These are phyloP conservation scores for Eurytoma adleriae DNA, from an alignment of 2,888 invertebrate genomes.

Conservation along the genomic window DNA sequence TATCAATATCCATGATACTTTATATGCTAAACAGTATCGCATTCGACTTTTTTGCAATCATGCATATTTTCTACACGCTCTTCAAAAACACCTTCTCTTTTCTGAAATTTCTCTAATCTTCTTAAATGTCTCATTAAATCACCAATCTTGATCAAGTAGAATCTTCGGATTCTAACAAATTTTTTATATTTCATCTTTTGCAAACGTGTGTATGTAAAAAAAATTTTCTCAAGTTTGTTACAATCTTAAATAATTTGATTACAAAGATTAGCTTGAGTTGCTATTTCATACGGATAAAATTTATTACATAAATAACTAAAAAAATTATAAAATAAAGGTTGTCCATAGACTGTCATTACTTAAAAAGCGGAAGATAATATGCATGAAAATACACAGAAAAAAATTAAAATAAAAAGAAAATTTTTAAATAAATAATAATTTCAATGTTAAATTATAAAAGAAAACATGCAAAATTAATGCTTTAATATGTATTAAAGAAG, in stretches of 20 bases:
- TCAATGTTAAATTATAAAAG: not conserved
- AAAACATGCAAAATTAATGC: constrained; percentile 26
- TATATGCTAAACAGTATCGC: constrained; percentile 55
- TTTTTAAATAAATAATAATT: not conserved
- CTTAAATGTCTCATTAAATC: constrained; percentile 38
- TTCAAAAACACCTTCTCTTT: constrained; percentile 55
- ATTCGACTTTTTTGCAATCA: constrained; percentile 51
- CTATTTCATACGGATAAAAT: not conserved
- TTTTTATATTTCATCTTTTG: constrained; percentile 39
- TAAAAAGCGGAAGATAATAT: constrained; percentile 58
- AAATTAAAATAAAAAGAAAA: constrained; percentile 40
- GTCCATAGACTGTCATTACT: constrained; percentile 41
- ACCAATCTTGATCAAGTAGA: constrained; percentile 50
- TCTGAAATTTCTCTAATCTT: constrained; percentile 53
- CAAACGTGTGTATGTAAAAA: constrained; percentile 19
- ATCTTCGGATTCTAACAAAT: constrained; percentile 47
- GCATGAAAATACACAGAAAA: constrained; percentile 53
- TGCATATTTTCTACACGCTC: constrained; percentile 59
- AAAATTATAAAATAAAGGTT: constrained; percentile 53
- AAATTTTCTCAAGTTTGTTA: constrained; percentile 26
- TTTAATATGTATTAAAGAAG: not conserved
- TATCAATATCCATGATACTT: constrained; percentile 64
- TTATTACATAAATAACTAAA: constrained; percentile 26
- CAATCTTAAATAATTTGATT: constrained; percentile 29
- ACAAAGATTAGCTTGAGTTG: constrained; percentile 7